A percentile compares a stretch with the other conserved stretches of the same genome.
phyloP scores from a whole-genome alignment of 2,797 vertebrate genomes.

The Chloroceryle inda region DNA sequence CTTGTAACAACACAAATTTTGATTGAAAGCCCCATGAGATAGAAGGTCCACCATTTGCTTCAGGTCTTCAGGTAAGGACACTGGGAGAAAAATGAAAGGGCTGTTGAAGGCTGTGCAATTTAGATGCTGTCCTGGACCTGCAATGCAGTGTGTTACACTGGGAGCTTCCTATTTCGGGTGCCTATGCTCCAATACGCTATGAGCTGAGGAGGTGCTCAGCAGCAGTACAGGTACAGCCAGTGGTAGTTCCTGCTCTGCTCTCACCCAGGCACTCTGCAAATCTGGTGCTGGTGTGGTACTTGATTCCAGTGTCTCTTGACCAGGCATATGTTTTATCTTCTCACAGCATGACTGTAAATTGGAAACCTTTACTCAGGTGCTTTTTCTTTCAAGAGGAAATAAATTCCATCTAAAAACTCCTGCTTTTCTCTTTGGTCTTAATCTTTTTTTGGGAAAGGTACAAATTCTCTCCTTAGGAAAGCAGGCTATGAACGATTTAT shows the following conservation, averaged over 20 bases:
- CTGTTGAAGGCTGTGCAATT: neutral
- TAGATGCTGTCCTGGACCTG: neutral
- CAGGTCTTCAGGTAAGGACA: neutral
- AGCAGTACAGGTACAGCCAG: neutral
- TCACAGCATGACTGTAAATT: neutral
- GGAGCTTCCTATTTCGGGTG: neutral
- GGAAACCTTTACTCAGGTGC: neutral
- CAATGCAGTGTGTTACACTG: neutral
- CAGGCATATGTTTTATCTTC: neutral
- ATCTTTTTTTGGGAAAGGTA: neutral
- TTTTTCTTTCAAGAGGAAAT: neutral
- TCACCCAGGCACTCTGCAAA: neutral
- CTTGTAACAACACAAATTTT: neutral
- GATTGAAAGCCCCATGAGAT: neutral
- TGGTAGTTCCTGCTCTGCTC: neutral
- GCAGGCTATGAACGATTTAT: neutral
- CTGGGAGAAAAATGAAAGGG: neutral
- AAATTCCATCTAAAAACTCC: neutral
- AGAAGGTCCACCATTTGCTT: neutral
- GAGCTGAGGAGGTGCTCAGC: neutral
- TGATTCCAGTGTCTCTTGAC: neutral
- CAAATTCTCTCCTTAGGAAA: neutral
- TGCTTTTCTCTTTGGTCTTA: neutral
- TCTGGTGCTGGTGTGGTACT: neutral
- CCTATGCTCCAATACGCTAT: neutral